Percentiles rank a stretch among this genome's conserved stretches.
Conservation (phyloP, 2,113 vertebrate genomes). For the Barnardius zonarius region DNA sequence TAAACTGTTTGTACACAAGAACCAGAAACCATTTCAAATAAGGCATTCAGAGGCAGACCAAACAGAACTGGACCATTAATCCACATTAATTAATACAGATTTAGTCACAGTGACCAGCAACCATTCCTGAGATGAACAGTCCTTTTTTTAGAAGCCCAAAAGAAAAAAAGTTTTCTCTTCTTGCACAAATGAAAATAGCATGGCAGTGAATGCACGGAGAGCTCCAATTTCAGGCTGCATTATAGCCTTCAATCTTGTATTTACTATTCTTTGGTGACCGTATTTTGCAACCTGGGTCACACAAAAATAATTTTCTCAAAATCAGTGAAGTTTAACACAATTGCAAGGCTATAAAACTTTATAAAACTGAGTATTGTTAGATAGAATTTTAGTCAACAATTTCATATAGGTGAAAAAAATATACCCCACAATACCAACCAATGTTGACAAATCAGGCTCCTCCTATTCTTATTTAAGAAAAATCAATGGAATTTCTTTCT, state of each 20-base stretch:
- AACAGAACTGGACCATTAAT: background rate
- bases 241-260: background rate
- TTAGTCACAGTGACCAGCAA: background rate
- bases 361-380: background rate
- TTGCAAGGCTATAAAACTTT: background rate
- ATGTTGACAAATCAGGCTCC: background rate
- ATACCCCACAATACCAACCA: background rate
- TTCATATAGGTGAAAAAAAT: background rate
- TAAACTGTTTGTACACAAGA: background rate
- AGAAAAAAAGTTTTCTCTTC: background rate
- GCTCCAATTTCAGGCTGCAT: background rate
- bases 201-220: background rate
- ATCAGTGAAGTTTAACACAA: background rate
- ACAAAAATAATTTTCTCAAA: background rate
- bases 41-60: background rate
- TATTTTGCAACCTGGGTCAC: background rate
- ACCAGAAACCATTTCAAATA: background rate
- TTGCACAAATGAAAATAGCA: background rate
- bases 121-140: background rate
- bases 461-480: background rate
- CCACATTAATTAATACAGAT: background rate
- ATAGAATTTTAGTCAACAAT: background rate
- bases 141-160: background rate
- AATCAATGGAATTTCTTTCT: background rate
- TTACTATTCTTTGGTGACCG: background rate